phyloP scores from a whole-genome alignment of 2,113 vertebrate species.

The Sardina pilchardus region DNA sequence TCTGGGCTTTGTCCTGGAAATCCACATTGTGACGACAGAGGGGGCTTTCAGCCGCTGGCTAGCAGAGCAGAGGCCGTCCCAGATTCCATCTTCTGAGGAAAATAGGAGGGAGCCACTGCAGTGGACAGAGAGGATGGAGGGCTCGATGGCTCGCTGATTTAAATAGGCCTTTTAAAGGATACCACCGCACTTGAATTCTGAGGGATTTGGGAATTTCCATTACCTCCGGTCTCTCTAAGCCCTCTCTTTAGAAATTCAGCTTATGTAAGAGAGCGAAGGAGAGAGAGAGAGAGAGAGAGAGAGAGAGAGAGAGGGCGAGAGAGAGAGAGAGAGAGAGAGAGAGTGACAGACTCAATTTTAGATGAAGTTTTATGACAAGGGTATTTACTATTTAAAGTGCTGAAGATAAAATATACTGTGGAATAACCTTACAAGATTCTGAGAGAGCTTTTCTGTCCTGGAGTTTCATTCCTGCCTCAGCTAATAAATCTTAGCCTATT shows the following conservation, averaged over 20 bases:
- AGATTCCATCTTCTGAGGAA: not conserved
- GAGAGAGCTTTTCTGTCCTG: not conserved
- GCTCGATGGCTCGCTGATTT: not conserved
- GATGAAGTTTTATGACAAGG: conserved; percentile 34
- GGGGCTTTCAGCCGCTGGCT: not conserved
- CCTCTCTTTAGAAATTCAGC: not conserved
- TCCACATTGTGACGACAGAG: conserved; percentile 16
- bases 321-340: too few relatives aligned
- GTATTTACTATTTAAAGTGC: conserved; percentile 26
- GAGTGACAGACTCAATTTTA: conserved; percentile 15
- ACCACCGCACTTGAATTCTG: not conserved
- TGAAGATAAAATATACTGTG: conserved; percentile 24
- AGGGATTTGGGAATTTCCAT: conserved; percentile 20
- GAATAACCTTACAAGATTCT: conserved; percentile 14
- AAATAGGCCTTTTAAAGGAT: not conserved
- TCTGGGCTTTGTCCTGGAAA: not conserved
- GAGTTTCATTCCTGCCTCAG: not conserved
- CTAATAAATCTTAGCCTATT: conserved; percentile 10
- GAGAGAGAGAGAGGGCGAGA: too few relatives aligned
- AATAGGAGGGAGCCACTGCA: not conserved
- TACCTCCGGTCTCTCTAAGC: not conserved
- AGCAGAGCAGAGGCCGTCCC: not conserved
- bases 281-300: not conserved
- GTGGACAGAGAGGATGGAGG: not conserved
- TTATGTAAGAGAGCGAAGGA: conserved; percentile 11